phyloP scores from a whole-genome alignment of 2,888 invertebrate genomes.

The Hecatera dysodea region DNA sequence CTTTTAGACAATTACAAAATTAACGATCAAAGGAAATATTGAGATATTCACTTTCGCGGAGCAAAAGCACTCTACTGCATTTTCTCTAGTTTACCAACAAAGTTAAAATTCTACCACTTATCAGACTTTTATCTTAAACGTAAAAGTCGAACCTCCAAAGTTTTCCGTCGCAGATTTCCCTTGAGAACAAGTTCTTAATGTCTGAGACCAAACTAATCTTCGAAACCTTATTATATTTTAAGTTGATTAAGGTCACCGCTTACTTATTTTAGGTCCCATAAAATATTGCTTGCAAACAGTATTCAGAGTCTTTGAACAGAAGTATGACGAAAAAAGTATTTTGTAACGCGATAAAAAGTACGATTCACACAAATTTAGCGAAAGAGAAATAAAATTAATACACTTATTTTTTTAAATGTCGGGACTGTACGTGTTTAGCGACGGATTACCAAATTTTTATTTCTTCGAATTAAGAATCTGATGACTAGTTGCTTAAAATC shows the following conservation, averaged over 20 bases:
- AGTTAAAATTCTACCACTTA: slow-evolving; percentile 39
- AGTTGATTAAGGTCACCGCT: slow-evolving; percentile 33
- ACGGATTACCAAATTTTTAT: no score
- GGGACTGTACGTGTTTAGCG: no score
- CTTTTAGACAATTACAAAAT: neutral
- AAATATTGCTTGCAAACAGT: slow-evolving; percentile 9
- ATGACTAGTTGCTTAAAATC: no score
- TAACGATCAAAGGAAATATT: neutral
- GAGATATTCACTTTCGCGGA: neutral
- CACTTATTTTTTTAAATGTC: no score
- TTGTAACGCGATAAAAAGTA: no score
- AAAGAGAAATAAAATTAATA: no score
- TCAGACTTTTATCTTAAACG: slow-evolving; percentile 38
- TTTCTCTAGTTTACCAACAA: slow-evolving; percentile 39
- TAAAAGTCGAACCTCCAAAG: slow-evolving; percentile 41
- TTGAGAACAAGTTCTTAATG: slow-evolving; percentile 42
- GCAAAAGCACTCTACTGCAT: slow-evolving; percentile 14
- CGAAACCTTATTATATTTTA: slow-evolving; percentile 50
- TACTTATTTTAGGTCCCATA: slow-evolving; percentile 1
- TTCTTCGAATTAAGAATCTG: no score
- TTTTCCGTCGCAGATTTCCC: slow-evolving; percentile 58
- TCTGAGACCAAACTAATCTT: slow-evolving; percentile 47
- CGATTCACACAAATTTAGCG: no score
- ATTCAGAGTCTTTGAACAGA: neutral
- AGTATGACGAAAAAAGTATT: neutral